Evolutionary conservation across 92 coral and sea anemone species (phyloP), one percentile per base, ranked within the genome.

Genomic region (Galaxea fascicularis): DNA sequence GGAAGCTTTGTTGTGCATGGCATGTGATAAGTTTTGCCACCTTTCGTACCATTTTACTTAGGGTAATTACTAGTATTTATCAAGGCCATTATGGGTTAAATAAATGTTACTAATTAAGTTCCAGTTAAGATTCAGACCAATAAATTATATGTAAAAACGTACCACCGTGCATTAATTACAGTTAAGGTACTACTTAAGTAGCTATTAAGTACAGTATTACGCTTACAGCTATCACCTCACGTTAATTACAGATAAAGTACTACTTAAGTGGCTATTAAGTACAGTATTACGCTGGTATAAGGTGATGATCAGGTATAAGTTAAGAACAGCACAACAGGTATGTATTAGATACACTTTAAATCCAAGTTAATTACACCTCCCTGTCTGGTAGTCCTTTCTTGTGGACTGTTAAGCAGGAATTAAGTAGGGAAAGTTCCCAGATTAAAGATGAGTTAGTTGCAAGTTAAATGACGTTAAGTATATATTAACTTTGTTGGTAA

Each of bases 341-440:
- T 68, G 74, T 68, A 68, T 68, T 68, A 68, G 74, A 68, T 68
- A 68, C 74, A 68, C 74, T 68, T 68, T 68, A 68, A 68, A 29
- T 68, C 74, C 74, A 68, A 17, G 74, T 68, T 68, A 68, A 68
- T 68, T 68, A 68, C 74, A 68, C 74, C 74, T 68, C 74, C 74
- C 74, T 68, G 46, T 68, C 74, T 68, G 74, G 74, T 68, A 68
- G 46, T 68, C 74, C 25, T 68, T 68, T 68, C 74, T 68, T 68
- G 74, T 68, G 74, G 21, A 68, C 74, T 68, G 31, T 68, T 68
- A 68, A 68, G 74, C 74, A 68, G 35, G 25, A 68, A 68, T 68
- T 68, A 68, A 68, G 74, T 68, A 68, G 74, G 74, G 12, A 68
- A 68, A 68, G 74, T 15, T 68, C 74, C 74, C 74, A 15, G 26